These are phyloP conservation scores for Butorides virescens DNA, from an alignment of 2,113 vertebrate genomes.

Conservation along the genomic window DNA sequence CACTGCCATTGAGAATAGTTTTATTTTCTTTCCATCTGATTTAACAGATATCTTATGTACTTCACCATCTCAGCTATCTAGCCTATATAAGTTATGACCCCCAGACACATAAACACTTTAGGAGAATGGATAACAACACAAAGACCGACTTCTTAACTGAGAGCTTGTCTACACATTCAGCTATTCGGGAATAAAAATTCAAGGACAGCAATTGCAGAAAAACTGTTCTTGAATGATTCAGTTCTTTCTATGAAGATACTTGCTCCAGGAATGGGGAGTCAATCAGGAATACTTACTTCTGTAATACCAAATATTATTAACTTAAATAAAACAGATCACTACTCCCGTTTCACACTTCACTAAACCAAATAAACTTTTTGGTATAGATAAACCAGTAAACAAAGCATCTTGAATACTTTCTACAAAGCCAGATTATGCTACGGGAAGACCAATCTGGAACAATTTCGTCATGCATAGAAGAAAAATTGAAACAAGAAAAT, in stretches of 20 bases:
- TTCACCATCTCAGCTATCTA: slow-evolving; percentile 8
- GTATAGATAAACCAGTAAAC: neutral
- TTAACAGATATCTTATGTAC: slow-evolving; percentile 30
- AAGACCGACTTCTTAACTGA: neutral
- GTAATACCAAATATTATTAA: neutral
- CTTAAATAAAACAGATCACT: neutral
- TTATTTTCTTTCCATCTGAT: slow-evolving; percentile 35
- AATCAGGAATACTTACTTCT: neutral
- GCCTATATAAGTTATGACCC: neutral
- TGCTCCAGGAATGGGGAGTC: neutral
- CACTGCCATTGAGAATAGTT: neutral
- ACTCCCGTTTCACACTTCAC: neutral
- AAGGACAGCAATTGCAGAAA: slow-evolving; percentile 10
- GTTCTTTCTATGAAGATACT: neutral
- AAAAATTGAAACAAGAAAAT: neutral
- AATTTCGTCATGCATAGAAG: neutral
- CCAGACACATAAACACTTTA: slow-evolving; percentile 30
- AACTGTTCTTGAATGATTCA: neutral
- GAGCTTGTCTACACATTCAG: neutral
- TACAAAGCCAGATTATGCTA: neutral
- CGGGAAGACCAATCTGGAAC: neutral
- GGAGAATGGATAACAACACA: neutral
- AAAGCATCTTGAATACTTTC: neutral
- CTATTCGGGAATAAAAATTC: slow-evolving; percentile 18
- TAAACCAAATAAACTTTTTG: neutral